Evolutionary conservation across 2,797 vertebrate species (phyloP), one percentile per base, ranked within the genome.

Genomic region (Serranus cabrilla): DNA sequence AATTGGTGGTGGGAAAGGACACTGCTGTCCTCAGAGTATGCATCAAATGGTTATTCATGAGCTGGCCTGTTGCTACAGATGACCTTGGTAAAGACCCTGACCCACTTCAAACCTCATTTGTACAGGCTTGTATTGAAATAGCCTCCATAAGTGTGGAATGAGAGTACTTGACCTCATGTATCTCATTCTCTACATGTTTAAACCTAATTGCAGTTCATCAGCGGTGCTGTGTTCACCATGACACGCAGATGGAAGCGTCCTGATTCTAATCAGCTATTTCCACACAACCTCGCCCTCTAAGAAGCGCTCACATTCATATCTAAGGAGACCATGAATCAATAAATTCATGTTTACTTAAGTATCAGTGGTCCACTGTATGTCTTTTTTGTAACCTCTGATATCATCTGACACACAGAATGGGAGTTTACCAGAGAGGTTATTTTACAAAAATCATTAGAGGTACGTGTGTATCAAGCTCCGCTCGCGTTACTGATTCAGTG

Each of bases 11-110:
- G 68, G 72, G 55, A 86, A 85, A 90, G 84, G 80, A 87, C 69
- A 54, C 18, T n/a, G 62, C 65, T 76, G 71, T 89, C 87, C 84
- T 81, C 56, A 58, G 66, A 80, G 77, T 81, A 54, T 47, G 81
- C 59, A 88, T 83, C n/a, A 63, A 74, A 87, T 87, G 76, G 39
- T 89, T 92, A 91, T 91, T 90, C 81, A 90, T 90, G 82, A 90
- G 79, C 58, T 60, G 51, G 65, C 43, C 68, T 76, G 58, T 56
- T 67, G 51, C 71, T 78, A 55, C 62, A 54, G 23, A 58, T 80
- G 84, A 89, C 90, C 91, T 92, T 89, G 71, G 74, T 87, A 80
- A 88, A 86, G 65, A 79, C 58, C 66, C 68, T 57, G 76, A 85
- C 86, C 77, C 80, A 77, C 71, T 88, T 90, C 62, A 87, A 65